phyloP scores from a whole-genome alignment of 2,113 vertebrate genomes.

The Rattus norvegicus region GRCr8 NC_086029.1:68359001-68359500 shows the following conservation, averaged over 20 bases:
- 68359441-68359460: background rate
- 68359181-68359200: background rate
- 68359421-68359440: background rate
- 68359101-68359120: background rate
- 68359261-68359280: background rate
- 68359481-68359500: conserved; percentile 39
- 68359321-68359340: background rate
- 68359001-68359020: background rate
- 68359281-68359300: background rate
- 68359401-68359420: background rate
- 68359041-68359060: fast-evolving
- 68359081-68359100: no score
- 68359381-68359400: background rate
- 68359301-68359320: background rate
- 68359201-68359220: background rate
- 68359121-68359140: background rate
- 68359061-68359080: background rate
- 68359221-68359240: background rate
- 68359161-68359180: background rate
- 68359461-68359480: conserved; percentile 17
- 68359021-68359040: background rate
- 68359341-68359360: fast-evolving
- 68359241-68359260: background rate
- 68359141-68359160: background rate
- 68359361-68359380: background rate